These are phyloP conservation scores for Tragelaphus buxtoni DNA, from an alignment of 2,113 vertebrate species.

Conservation along the genomic window DNA sequence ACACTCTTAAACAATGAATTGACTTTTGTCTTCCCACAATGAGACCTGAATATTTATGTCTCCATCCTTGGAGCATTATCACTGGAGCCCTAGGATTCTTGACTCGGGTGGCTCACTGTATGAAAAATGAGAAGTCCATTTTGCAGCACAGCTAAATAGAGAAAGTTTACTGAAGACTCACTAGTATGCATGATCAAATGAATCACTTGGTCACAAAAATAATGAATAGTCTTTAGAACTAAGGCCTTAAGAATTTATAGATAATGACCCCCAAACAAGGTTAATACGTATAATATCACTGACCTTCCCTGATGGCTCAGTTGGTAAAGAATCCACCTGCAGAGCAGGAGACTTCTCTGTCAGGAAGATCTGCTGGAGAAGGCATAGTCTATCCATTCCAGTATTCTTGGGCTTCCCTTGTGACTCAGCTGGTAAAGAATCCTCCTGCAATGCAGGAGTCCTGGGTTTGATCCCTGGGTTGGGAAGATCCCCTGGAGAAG, in stretches of 20 bases:
- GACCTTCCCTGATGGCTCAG: not conserved
- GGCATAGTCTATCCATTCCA: not conserved
- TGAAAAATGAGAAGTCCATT: not conserved
- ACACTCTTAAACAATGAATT: slow-evolving; percentile 71
- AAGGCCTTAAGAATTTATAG: slow-evolving; percentile 5
- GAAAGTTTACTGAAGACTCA: not conserved
- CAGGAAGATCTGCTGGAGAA: not conserved
- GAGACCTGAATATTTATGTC: slow-evolving; percentile 45
- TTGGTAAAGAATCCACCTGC: not conserved
- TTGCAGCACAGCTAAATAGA: not conserved
- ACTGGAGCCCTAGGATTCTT: not conserved
- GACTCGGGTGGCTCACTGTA: not conserved
- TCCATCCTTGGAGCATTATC: not conserved
- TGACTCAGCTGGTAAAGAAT: not conserved
- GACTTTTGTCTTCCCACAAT: slow-evolving; percentile 70
- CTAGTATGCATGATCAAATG: not conserved
- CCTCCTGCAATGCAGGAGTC: not conserved
- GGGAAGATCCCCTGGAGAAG: not conserved
- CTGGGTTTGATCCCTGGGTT: not conserved
- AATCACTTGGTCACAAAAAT: not conserved
- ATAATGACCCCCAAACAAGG: not conserved
- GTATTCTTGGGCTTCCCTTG: not conserved
- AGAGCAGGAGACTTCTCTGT: not conserved
- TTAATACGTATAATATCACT: not conserved
- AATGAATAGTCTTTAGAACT: not conserved